These are phyloP conservation scores for Sciurus vulgaris DNA, from an alignment of 2,797 vertebrate species.

Conservation along the genomic window DNA sequence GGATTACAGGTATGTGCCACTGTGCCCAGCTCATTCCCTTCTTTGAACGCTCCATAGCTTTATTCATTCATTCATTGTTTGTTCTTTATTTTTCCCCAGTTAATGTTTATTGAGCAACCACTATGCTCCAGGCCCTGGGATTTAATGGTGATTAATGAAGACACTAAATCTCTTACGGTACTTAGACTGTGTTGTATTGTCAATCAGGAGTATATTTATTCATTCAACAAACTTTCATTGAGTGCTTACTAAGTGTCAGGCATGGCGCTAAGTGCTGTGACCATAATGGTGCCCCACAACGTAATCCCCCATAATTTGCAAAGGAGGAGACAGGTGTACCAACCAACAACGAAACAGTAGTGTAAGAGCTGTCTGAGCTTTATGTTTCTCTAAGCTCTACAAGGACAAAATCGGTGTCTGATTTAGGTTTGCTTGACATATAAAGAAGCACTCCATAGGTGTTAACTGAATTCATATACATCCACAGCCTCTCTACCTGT, in stretches of 20 bases:
- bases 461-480: neutral
- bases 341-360: accelerated
- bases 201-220: neutral
- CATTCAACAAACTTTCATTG: neutral
- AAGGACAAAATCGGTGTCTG: accelerated
- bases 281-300: too few species aligned
- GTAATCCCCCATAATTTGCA: neutral
- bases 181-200: too few species aligned
- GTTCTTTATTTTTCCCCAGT: neutral
- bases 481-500: neutral
- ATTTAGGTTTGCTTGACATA: neutral
- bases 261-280: neutral
- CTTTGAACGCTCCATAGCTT: too few species aligned
- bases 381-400: neutral
- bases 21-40: neutral
- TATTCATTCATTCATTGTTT: neutral
- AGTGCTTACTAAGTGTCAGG: neutral
- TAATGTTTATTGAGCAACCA: neutral
- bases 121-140: neutral
- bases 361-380: neutral
- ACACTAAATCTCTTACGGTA: neutral
- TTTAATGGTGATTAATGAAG: neutral
- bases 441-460: too few species aligned
- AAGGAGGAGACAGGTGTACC: neutral
- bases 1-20: too few species aligned